These are phyloP conservation scores for Hydractinia echinata DNA, from an alignment of 30 jellyfish, hydroid and myxozoan genomes.

Conservation along the genomic window DNA sequence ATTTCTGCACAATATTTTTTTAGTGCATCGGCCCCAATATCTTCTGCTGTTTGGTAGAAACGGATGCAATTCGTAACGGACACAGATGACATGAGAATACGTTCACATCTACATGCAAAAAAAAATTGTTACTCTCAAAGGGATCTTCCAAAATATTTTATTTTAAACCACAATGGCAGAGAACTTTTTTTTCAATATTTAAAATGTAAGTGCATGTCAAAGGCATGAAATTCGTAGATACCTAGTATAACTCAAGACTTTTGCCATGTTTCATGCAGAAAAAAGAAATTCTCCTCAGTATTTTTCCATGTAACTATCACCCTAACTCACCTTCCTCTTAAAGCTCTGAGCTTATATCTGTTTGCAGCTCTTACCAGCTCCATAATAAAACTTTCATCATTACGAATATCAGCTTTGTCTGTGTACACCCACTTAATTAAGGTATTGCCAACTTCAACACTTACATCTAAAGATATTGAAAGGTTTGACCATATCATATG, in stretches of 20 bases:
- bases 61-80: constrained; percentile 90
- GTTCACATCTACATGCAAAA: constrained; percentile 61
- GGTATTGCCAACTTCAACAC: constrained; percentile 83
- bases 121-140: too few species aligned
- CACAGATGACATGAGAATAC: constrained; percentile 90
- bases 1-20: constrained; percentile 73
- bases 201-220: too few species aligned
- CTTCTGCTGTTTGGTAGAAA: constrained; percentile 98
- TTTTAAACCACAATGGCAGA: neutral
- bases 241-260: too few species aligned
- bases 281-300: neutral
- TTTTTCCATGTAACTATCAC: neutral
- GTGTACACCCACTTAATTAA: constrained; percentile 85
- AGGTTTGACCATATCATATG: neutral
- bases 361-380: constrained; percentile 89
- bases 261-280: too few species aligned
- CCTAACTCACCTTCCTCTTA: constrained; percentile 61
- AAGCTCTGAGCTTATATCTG: constrained; percentile 57
- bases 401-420: constrained; percentile 70
- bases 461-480: constrained; percentile 40
- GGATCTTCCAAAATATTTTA: neutral
- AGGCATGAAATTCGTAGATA: too few species aligned
- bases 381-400: constrained; percentile 81
- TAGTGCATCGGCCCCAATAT: constrained; percentile 85
- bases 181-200: too few species aligned